Evolutionary conservation across 2,113 vertebrate genomes (phyloP), one percentile per base, ranked within the genome.

Genomic region (Gadus macrocephalus): DNA sequence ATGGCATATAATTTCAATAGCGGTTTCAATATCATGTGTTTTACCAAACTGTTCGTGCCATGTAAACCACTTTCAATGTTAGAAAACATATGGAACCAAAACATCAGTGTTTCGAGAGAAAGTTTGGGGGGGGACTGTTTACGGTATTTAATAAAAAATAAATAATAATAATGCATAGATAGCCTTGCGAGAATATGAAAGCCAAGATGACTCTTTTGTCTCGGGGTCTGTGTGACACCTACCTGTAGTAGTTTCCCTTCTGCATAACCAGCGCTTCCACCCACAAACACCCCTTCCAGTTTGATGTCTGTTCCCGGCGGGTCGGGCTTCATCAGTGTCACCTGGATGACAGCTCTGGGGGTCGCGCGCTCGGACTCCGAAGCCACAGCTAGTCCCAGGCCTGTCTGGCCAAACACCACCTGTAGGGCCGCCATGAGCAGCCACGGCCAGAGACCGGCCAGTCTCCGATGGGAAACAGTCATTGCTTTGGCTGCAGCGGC

Each of bases 231-330:
- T 9, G 25, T 55, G 31, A 42, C 62, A 80, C 92, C 84, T 93
- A 96, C 97, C 97, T 98, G 96, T 85, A 98, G 95, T 35, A 99
- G 91, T 72, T 95, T 97, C 28, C 97, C 97, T 84, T 96, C 94
- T 0, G 96, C 96, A 11, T 89, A 90, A 66, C 92, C 94, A 22
- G 85, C 87, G 65, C 94, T 93, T 82, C 94, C 93, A 63, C 89
- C 93, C 16, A 95, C 96, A 73, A 99, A 98, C 77, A 94, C 89
- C 64, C 96, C 97, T 74, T 98, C 93, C 90, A 99, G 88, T 4
- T 90, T 90, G 88, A 98, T 92, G 90, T 88, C 82, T 82, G 87
- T 91, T 78, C 91, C 92, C 53, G 91, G 86, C 1, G 91, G 90
- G 78, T 97, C 95, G 84, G 93, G 92, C 80, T 93, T 96, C 77